Evolutionary conservation across 37 sponge, comb jelly and placozoan species (phyloP).

Genomic region (Diacarnus erythraeanus): DNA sequence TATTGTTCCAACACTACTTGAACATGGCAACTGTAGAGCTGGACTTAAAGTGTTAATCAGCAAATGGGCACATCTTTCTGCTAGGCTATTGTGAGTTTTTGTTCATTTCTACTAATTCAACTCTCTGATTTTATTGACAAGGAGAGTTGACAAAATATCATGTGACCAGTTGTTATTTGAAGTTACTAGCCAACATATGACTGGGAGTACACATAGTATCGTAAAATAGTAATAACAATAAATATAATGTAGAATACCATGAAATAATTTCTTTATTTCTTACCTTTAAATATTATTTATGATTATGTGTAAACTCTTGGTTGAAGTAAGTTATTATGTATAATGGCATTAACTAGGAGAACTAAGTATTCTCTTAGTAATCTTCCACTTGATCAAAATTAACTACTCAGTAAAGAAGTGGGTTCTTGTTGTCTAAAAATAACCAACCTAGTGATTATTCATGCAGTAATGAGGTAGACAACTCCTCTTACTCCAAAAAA

Average conservation of each 20-base stretch:
- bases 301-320: too few relatives aligned
- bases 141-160: background rate
- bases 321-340: too few relatives aligned
- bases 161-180: background rate
- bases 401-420: too few relatives aligned
- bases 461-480: background rate
- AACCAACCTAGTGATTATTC: too few relatives aligned
- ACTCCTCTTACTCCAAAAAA: background rate
- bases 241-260: background rate
- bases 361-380: too few relatives aligned
- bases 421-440: too few relatives aligned
- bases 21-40: conserved; percentile 82
- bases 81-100: conserved; percentile 64
- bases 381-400: too few relatives aligned
- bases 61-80: conserved; percentile 65
- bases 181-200: too few relatives aligned
- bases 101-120: background rate
- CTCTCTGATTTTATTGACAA: background rate
- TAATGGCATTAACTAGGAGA: too few relatives aligned
- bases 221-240: background rate
- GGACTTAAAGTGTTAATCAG: conserved; percentile 61
- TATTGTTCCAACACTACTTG: conserved; percentile 86
- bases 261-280: too few relatives aligned
- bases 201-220: too few relatives aligned
- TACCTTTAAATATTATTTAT: too few relatives aligned